Evolutionary conservation across 2,797 vertebrate genomes (phyloP), one percentile per base, ranked within the genome.

Genomic region (Hippopotamyrus pictus): DNA sequence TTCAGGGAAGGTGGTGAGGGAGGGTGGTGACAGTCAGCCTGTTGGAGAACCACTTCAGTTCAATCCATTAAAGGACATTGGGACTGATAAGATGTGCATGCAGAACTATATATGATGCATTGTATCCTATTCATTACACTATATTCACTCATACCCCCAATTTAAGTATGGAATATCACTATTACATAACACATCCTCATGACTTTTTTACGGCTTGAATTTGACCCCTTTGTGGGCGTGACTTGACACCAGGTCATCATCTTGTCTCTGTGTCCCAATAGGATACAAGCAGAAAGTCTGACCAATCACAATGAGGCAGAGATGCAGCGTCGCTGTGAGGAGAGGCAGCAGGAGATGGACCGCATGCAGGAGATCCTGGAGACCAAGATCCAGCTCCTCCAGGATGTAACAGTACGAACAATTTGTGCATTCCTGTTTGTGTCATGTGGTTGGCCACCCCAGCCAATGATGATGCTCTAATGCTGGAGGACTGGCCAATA

Each of bases 341-440:
- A 98, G 93, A 94, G 91, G 88, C 97, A 97, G 93, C 96, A 97
- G 94, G 97, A 99, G 94, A 97, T 97, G 0, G 96, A 98, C 90
- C 97, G 97, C 0, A 97, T 97, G 92, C 96, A 97, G 0, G 97
- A 97, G 93, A 96, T 97, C 91, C 95, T 99, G 89, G 97, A 98
- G 93, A 97, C 96, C 90, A 98, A 98, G 94, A 97, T 97, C 90
- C 97, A 97, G 92, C 96, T 97, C 90, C 96, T 99, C 93, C 98
- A 98, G 93, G 97, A 98, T 97, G 98, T 97, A 90, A 37, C 85
- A 17, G n/a, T n/a, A 59, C 11, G 5, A 57, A 17, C 37, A 9
- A 59, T 41, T 14, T 22, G 46, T n/a, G 22, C n/a, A 14, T 46
- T 46, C 41, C n/a, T 17, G 37, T 82, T 8, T 46, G 17, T 46